Evolutionary conservation across 2,888 invertebrate genomes (phyloP), one percentile per base, ranked within the genome.

Genomic region (Ctenicera cuprea): DNA sequence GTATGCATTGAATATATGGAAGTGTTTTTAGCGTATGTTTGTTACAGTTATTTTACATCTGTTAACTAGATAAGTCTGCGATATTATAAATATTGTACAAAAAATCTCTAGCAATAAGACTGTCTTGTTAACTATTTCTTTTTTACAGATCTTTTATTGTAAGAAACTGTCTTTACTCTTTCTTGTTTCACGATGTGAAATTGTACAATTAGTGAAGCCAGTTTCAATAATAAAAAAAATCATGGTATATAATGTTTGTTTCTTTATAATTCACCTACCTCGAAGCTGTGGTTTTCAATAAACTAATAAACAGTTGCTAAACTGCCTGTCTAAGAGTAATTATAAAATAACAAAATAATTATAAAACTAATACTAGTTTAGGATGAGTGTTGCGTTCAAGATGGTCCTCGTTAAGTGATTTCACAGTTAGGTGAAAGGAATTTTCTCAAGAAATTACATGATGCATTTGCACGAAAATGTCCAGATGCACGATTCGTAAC

Each of bases 391-490:
- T 48, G 48, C 16, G 9, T 48, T 48, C 48, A n/a, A 16, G 20
- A 30, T 54, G 38, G 20, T 33, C 38, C 20, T 38, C 59, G 33
- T 59, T 59, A 59, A 59, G 38, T 22, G 20, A n/a, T 4, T 33
- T 59, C 41, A 41, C 59, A 59, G 38, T 59, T 59, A 59, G 59
- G 59, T 59, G 59, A 59, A 59, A 38, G 59, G 59, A 59, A 41
- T 59, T 59, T 38, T 59, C 59, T 9, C 38, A 41, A 20, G 38
- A 59, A 37, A 59, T 59, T 59, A 59, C 59, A 38, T 12, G 38
- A 59, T 59, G 59, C 59, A 59, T 59, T 20, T 33, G 59, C 59
- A 38, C 59, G 38, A 37, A n/a, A 20, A 59, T 38, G 11, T 2
- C 16, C n/a, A 18, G n/a, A 41, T 59, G 38, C 59, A 59, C 59